A percentile compares a stretch with the other conserved stretches of the same genome.
Evolutionary conservation across 2,888 invertebrate genomes (phyloP).

Genomic region (Stegana nigrithorax): DNA sequence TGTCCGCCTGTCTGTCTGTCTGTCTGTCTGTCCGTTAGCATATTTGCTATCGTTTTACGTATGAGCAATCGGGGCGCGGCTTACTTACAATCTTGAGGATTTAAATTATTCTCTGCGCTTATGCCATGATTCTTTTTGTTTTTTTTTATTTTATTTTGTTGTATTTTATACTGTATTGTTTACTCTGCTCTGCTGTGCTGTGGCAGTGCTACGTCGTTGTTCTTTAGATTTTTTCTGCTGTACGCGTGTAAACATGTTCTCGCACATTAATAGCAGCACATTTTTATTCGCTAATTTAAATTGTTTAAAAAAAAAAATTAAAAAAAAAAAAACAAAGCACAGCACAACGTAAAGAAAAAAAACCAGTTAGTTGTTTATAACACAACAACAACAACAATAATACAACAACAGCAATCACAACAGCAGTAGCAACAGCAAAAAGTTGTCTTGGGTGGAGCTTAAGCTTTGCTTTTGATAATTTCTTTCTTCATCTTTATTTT

Average conservation of each 20-base stretch:
- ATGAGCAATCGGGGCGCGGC: slow-evolving; percentile 45
- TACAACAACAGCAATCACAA: no score
- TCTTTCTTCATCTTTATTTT: background rate
- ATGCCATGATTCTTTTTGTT: slow-evolving; percentile 32
- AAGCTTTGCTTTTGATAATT: background rate
- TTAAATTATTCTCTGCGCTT: slow-evolving; percentile 29
- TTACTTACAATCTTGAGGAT: slow-evolving; percentile 43
- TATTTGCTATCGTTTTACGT: slow-evolving; percentile 9
- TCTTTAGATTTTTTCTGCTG: slow-evolving; percentile 28
- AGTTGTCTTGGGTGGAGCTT: slow-evolving; percentile 12
- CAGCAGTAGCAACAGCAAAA: no score
- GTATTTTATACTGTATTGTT: background rate
- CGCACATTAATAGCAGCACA: slow-evolving; percentile 58
- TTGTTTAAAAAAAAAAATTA: no score
- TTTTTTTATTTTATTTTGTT: background rate
- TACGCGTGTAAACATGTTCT: slow-evolving; percentile 54
- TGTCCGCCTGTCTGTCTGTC: no score
- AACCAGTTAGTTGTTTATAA: slow-evolving; percentile 51
- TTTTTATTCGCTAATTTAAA: slow-evolving; percentile 61
- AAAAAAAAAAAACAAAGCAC: slow-evolving; percentile 28
- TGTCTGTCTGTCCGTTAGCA: no score
- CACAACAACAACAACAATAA: no score
- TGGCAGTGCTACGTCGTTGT: slow-evolving; percentile 12
- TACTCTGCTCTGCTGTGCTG: background rate
- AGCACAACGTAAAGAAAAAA: no score